Base-by-base conservation (phyloP, 2,797 vertebrate genomes). In the Tenualosa thibaudeaui region DNA sequence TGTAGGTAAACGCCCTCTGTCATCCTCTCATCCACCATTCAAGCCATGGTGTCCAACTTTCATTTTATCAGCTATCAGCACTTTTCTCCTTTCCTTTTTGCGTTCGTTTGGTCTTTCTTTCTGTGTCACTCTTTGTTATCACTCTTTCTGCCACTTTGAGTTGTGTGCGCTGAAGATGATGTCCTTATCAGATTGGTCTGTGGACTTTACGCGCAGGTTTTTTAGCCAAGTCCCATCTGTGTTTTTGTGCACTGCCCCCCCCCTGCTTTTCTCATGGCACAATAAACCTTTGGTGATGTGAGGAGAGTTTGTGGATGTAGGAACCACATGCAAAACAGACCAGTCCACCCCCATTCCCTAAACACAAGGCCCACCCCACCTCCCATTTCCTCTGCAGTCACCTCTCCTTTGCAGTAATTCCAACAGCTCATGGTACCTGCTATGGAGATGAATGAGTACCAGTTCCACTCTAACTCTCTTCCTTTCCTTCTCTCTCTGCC, bases 1-100 rank as follows among this genome's bases (percentile, higher is more conserved):
- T 91, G 88, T 95, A 94, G 94, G 94, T 95, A 95, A 95, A 92
- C 53, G 83, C 53, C 82, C 84, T 85, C 85, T 49, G 78, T 82
- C 83, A 89, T 81, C 71, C 71, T 43, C 81, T 82, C 83, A 56
- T 85, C 86, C 43, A 65, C 82, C 84, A 65, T 87, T 62, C 83
- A 81, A 88, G 50, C 50, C 62, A 82, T 85, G 60, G 81, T 85
- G 82, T 84, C 17, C 71, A 71, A 81, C 82, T 86, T 51, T 62
- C 68, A 82, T 81, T 85, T 88, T 85, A 86, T 83, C 82, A 71
- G 82, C 88, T 89, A 81, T 86, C 81, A 81, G 71, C 83, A 82
- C 50, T 87, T 85, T 84, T 86, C n/a, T 13, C 68, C 37, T 56
- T 17, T 56, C 84, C 58, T 86, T 78, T 88, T 46, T 71, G 7